Evolutionary conservation across 2,113 vertebrate genomes (phyloP).

Genomic region (Puffinus mauretanicus): DNA sequence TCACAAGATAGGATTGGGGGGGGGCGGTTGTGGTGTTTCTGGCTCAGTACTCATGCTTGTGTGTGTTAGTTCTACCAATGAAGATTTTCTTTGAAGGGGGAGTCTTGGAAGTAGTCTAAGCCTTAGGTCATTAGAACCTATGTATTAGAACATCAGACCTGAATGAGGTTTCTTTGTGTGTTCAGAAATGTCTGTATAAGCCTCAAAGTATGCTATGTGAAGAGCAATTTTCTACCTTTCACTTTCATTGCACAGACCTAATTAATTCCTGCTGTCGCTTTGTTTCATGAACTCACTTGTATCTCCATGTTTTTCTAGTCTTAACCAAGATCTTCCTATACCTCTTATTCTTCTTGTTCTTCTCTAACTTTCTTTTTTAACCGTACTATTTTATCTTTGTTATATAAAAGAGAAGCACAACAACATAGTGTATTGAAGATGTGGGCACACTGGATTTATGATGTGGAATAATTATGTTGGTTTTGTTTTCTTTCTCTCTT

Average conservation of each 20-base stretch:
- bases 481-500: neutral
- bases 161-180: neutral
- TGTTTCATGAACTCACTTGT: neutral
- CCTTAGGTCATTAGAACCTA: neutral
- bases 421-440: neutral
- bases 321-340: neutral
- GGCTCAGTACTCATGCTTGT: neutral
- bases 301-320: neutral
- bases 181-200: neutral
- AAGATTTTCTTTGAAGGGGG: neutral
- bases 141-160: neutral
- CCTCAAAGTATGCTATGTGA: neutral
- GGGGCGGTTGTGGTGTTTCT: neutral
- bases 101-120: neutral
- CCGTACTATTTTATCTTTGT: neutral
- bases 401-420: neutral
- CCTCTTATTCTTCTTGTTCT: neutral
- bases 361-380: neutral
- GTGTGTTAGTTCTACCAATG: neutral
- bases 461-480: neutral
- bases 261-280: neutral
- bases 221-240: neutral
- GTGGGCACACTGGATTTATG: neutral
- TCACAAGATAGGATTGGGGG: neutral
- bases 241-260: neutral